A percentile compares a stretch with the other conserved stretches of the same genome.
phyloP scores from a whole-genome alignment of 2,888 invertebrate species.

The Xestoiulus laeticollis region DNA sequence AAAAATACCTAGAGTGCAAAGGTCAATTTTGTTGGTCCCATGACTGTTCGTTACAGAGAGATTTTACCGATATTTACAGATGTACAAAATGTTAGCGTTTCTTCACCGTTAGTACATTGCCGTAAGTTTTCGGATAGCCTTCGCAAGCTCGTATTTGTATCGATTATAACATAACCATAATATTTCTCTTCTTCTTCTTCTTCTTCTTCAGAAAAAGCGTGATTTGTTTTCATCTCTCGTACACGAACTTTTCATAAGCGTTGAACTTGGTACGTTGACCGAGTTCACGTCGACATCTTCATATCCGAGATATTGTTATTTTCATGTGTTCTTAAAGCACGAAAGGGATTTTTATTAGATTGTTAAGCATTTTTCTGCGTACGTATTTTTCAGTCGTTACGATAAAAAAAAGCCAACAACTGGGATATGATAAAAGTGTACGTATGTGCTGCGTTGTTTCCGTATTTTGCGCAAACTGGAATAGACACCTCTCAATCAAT shows the following conservation, averaged over 20 bases:
- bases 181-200: too few species aligned
- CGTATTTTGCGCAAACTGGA: constrained; percentile 18
- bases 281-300: neutral
- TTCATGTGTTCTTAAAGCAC: constrained; percentile 17
- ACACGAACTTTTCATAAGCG: neutral
- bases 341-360: constrained; percentile 18
- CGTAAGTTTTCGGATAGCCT: too few species aligned
- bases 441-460: neutral
- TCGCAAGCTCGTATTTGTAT: too few species aligned
- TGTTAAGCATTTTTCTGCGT: neutral
- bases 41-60: too few species aligned
- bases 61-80: too few species aligned
- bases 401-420: too few species aligned
- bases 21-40: too few species aligned
- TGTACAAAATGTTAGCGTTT: too few species aligned
- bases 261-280: neutral
- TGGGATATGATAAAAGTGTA: neutral
- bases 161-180: too few species aligned
- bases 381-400: neutral
- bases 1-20: too few species aligned
- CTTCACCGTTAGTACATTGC: too few species aligned
- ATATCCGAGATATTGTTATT: neutral
- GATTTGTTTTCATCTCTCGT: constrained; percentile 15
- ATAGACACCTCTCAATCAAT: constrained; percentile 19
- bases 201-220: too few species aligned